Evolutionary conservation across 2,888 invertebrate genomes (phyloP).

Genomic region (Electrophaes corylata): DNA sequence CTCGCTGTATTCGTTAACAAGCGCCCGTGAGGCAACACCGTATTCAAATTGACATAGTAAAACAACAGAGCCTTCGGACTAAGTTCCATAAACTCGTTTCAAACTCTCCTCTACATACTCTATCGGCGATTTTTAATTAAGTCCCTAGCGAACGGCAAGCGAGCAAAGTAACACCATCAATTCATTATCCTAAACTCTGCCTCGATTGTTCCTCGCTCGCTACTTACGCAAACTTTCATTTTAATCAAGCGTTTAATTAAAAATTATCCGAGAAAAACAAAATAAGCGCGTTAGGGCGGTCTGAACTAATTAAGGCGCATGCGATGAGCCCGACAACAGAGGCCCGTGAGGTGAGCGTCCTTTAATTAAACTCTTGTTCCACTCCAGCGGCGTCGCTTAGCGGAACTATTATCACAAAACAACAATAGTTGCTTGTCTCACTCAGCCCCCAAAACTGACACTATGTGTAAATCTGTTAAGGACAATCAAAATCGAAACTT

Average conservation of each 20-base stretch:
- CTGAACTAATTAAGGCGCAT: constrained; percentile 83
- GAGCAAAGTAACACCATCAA: constrained; percentile 84
- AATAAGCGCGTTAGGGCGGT: constrained; percentile 83
- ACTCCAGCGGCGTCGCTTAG: constrained; percentile 71
- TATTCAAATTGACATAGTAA: constrained; percentile 83
- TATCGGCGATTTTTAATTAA: constrained; percentile 85
- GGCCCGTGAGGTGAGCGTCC: constrained; percentile 77
- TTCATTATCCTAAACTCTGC: constrained; percentile 84
- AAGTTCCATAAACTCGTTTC: constrained; percentile 82
- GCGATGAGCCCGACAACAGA: constrained; percentile 76
- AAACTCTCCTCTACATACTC: constrained; percentile 82
- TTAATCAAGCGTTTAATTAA: constrained; percentile 85
- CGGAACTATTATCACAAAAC: constrained; percentile 63
- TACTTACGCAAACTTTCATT: constrained; percentile 85
- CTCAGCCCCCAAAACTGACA: neutral
- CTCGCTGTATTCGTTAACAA: constrained; percentile 45
- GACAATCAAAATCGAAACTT: no score
- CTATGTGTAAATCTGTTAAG: neutral
- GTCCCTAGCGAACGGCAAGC: constrained; percentile 79
- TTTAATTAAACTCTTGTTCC: constrained; percentile 79
- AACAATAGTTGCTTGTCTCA: constrained; percentile 8
- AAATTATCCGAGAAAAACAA: constrained; percentile 85
- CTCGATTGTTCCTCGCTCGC: constrained; percentile 83
- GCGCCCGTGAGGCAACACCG: constrained; percentile 69
- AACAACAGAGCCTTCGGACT: constrained; percentile 78